A percentile compares a stretch with the other conserved stretches of the same genome.
Conservation (phyloP, 1,140 invertebrate species). For the Orchestia grillus region DNA sequence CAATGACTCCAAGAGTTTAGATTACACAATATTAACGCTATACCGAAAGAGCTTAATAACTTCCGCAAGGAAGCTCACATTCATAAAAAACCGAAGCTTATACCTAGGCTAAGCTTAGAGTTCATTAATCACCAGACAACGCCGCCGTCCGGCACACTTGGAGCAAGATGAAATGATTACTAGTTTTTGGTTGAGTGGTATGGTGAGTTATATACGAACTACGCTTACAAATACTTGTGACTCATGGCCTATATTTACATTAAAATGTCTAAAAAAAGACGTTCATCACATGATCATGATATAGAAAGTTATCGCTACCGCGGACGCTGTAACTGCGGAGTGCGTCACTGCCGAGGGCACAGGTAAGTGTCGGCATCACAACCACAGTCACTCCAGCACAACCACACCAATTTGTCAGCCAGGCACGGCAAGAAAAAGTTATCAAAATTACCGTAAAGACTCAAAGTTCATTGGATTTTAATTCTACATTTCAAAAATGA, state of each 20-base stretch:
- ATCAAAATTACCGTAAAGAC: not conserved
- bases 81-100: constrained; percentile 13
- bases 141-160: not conserved
- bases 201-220: constrained; percentile 35
- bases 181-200: constrained; percentile 35
- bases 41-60: constrained; percentile 17
- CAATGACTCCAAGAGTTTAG: not conserved
- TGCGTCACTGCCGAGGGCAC: not conserved
- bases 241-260: constrained; percentile 45
- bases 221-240: constrained; percentile 32
- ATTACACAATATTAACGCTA: constrained; percentile 28
- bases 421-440: not conserved
- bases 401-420: not conserved
- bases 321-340: not conserved
- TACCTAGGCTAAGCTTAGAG: not conserved
- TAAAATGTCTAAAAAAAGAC: constrained; percentile 8
- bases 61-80: constrained; percentile 31
- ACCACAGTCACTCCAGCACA: not conserved
- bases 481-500: not conserved
- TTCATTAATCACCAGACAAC: constrained; percentile 32
- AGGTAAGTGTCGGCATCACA: not conserved
- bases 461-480: not conserved
- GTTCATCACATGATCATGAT: constrained; percentile 3
- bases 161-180: constrained; percentile 8
- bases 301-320: constrained; percentile 24